A percentile compares a stretch with the other conserved stretches of the same genome.
phyloP scores from a whole-genome alignment of 2,888 invertebrate genomes.

The Idaea aversata region DNA sequence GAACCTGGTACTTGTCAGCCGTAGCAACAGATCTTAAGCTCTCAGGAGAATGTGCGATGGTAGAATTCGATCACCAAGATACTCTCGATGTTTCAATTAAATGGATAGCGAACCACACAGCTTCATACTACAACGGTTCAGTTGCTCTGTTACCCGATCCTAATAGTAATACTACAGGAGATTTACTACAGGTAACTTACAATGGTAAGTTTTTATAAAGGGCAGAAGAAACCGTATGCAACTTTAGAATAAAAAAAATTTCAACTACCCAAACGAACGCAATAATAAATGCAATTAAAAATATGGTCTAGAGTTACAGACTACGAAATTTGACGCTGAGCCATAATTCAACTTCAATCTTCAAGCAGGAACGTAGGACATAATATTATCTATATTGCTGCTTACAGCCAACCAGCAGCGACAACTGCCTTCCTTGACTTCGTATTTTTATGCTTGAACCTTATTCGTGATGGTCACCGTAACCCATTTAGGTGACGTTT shows the following conservation, averaged over 20 bases:
- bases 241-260: too few species aligned
- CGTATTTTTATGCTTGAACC: too few species aligned
- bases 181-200: conserved; percentile 60
- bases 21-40: conserved; percentile 57
- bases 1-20: conserved; percentile 65
- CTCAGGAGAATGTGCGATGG: conserved; percentile 63
- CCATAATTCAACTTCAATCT: too few species aligned
- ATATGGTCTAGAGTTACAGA: too few species aligned
- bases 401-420: too few species aligned
- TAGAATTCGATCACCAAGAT: conserved; percentile 66
- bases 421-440: too few species aligned
- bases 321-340: too few species aligned
- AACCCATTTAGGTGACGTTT: too few species aligned
- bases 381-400: too few species aligned
- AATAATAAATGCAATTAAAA: too few species aligned
- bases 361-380: too few species aligned
- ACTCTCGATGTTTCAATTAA: conserved; percentile 66
- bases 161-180: conserved; percentile 54
- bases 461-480: too few species aligned
- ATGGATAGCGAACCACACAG: conserved; percentile 64
- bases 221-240: not conserved
- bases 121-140: conserved; percentile 64
- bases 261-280: not conserved
- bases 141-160: conserved; percentile 58
- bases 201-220: conserved; percentile 44